A percentile compares a stretch with the other conserved stretches of the same genome.
These are phyloP conservation scores for Axinella damicornis DNA, from an alignment of 37 sponge, comb jelly and placozoan genomes.

Conservation along the genomic window DNA sequence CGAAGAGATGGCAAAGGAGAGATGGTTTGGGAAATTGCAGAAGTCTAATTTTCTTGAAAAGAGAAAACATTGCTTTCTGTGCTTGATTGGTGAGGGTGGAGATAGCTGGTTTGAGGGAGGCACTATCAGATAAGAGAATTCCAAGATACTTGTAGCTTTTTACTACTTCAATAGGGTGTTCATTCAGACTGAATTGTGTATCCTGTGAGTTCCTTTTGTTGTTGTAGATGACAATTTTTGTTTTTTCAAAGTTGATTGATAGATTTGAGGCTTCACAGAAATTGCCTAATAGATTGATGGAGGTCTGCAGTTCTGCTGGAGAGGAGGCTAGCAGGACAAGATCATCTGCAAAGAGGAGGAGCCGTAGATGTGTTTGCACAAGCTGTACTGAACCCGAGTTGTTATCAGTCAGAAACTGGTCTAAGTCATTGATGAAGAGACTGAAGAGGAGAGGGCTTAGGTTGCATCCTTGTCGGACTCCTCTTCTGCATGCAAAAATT, in stretches of 20 bases:
- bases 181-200: not conserved
- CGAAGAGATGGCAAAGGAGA: too few relatives aligned
- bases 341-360: conserved; percentile 3
- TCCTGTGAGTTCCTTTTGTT: not conserved
- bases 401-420: not conserved
- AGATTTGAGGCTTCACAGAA: not conserved
- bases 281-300: not conserved
- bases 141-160: conserved; percentile 3
- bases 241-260: not conserved
- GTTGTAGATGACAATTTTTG: not conserved
- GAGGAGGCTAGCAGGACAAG: not conserved
- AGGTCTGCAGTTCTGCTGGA: not conserved
- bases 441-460: conserved; percentile 8
- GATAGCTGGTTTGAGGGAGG: too few relatives aligned
- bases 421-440: not conserved
- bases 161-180: not conserved
- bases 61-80: too few relatives aligned
- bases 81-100: too few relatives aligned
- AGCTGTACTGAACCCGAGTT: not conserved
- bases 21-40: too few relatives aligned
- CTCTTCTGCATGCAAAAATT: not conserved
- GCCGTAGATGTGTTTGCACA: not conserved
- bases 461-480: conserved; percentile 6
- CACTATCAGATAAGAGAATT: not conserved
- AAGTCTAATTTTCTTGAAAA: too few relatives aligned